Conservation (phyloP, 2,113 vertebrate genomes). For the Perognathus longimembris region DNA sequence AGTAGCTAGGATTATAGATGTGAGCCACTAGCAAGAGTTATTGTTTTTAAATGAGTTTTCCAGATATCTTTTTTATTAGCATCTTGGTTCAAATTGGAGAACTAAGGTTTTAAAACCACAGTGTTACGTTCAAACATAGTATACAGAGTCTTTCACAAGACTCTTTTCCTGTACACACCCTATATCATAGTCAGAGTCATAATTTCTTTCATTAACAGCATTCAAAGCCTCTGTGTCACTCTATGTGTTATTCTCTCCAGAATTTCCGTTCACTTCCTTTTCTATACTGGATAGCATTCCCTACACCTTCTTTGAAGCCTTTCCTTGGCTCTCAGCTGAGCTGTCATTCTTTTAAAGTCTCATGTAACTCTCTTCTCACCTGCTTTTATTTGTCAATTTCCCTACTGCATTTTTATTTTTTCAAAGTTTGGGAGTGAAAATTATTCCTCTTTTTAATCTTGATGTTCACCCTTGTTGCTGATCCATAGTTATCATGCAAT, state of each 20-base stretch:
- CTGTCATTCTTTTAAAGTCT: background rate
- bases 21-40: no score
- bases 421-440: conserved; percentile 30
- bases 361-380: background rate
- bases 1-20: conserved; percentile 18
- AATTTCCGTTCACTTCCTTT: conserved; percentile 15
- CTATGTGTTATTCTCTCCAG: background rate
- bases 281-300: background rate
- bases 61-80: conserved; percentile 28
- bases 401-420: conserved; percentile 53
- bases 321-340: background rate
- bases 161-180: background rate
- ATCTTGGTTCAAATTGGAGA: background rate
- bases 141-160: background rate
- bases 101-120: conserved; percentile 12
- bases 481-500: conserved; percentile 54
- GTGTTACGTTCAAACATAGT: conserved; percentile 38
- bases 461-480: conserved; percentile 47
- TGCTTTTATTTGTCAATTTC: conserved; percentile 42
- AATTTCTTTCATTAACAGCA: background rate
- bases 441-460: conserved; percentile 69
- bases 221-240: background rate
- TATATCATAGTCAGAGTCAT: background rate
- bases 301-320: background rate
- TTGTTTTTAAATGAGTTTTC: background rate